phyloP scores from a whole-genome alignment of 2,888 invertebrate species.

The Trichopria drosophilae region DNA sequence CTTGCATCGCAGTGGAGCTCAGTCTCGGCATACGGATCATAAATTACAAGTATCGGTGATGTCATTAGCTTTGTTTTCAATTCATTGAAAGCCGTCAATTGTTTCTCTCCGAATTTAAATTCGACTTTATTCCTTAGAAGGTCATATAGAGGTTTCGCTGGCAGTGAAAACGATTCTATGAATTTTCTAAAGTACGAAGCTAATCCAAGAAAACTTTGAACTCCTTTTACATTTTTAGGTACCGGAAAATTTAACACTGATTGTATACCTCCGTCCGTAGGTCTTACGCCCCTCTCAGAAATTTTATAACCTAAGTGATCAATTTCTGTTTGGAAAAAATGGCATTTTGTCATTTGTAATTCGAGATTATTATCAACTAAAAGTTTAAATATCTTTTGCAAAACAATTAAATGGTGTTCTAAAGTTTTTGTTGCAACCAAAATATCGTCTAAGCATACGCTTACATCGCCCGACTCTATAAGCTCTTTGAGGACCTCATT shows the following conservation, averaged over 20 bases:
- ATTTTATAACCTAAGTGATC: slow-evolving; percentile 16
- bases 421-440: slow-evolving; percentile 6
- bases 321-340: slow-evolving; percentile 33
- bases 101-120: neutral
- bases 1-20: slow-evolving; percentile 6
- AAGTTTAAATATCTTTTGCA: slow-evolving; percentile 8
- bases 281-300: neutral
- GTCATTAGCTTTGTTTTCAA: neutral
- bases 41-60: slow-evolving; percentile 1
- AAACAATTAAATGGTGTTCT: slow-evolving; percentile 9
- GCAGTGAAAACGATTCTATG: slow-evolving; percentile 1
- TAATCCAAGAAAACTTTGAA: slow-evolving; percentile 3
- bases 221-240: neutral
- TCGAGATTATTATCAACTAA: neutral
- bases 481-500: slow-evolving; percentile 20
- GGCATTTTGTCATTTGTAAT: slow-evolving; percentile 31
- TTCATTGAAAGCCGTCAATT: slow-evolving; percentile 1
- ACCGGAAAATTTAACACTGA: neutral
- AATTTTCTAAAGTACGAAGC: slow-evolving; percentile 7
- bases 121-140: neutral
- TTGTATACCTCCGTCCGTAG: neutral
- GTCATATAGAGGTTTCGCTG: slow-evolving; percentile 1
- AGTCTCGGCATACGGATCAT: slow-evolving; percentile 7
- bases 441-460: slow-evolving; percentile 30
- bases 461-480: slow-evolving; percentile 22